Base-by-base conservation (phyloP, 2,888 invertebrate species). In the Sericinus montela region DNA sequence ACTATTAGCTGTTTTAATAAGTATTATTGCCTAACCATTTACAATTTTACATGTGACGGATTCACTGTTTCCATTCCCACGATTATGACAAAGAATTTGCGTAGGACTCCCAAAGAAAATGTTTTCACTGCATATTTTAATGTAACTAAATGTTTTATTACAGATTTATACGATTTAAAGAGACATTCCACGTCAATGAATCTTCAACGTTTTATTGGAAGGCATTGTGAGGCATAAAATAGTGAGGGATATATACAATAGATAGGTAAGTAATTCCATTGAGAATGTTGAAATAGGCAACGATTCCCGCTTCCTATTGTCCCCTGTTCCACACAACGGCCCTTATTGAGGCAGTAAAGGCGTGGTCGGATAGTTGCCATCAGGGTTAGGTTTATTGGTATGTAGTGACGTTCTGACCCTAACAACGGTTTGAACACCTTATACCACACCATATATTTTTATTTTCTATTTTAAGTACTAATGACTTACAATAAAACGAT, bases 331-430 rank as follows among this genome's bases (percentile, higher is more conserved):
- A 53, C 47, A 47, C 36, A 53, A 48, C 54, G 58, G 61, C 61
- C 62, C 64, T 61, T 57, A 61, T 58, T 58, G 61, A 51, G 60
- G 69, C 51, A 57, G 59, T 35, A 35, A 53, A 64, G 68, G 72
- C 66, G 63, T 63, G 62, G 62, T 59, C 52, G 58, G 46, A 51
- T 51, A 53, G 67, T 59, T 70, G 70, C 65, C 65, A 59, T 51
- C 50, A 57, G 65, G 48, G 38, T 47, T 46, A 36, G 45, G 49
- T 52, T 62, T 60, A 65, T 65, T 66, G 58, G 52, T 57, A 29
- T 29, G 28, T 49, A 49, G 43, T 30, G 48, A 48, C 30, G 48
- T 38, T 23, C 43, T 11, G n/a, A n/a, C 8, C 3, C 11, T n/a
- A n/a, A 10, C 15, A 10, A 14, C 16, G 16, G 8, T 6, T 29